Base-by-base conservation (phyloP, 2,113 vertebrate species). In the Kryptolebias marmoratus region DNA sequence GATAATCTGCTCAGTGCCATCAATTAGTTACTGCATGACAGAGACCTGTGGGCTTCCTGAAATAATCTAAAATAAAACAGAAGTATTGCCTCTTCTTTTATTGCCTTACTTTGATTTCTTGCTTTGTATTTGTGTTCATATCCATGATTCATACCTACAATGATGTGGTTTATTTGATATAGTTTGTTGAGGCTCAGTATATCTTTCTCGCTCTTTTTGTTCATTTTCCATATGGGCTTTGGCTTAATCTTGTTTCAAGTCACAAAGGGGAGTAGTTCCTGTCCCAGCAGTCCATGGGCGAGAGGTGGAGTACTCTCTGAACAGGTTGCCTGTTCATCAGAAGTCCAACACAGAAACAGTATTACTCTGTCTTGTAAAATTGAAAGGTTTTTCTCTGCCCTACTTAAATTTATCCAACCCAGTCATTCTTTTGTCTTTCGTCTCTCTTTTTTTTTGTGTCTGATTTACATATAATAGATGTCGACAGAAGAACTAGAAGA, bases 401-500 rank as follows among this genome's bases (percentile, higher is more conserved):
- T 49, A 72, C 67, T 68, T n/a, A 52, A 52, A 49, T 42, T 11
- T 0, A 9, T 42, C 30, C 32, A 39, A 9, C 30, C 66, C 8
- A 6, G 49, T 64, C 18, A 0, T 57, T 63, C 36, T 28, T 28
- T 49, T 27, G 50, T 49, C 13, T 64, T 31, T 53, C 53, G 2
- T 16, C 48, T 9, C 71, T 22, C 22, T 22, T 6, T 73, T 16
- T 79, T 30, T 69, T 5, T 45, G 6, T 60, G 2, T 73, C 6
- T 67, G 18, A 9, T 70, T 9, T 48, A 3, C 18, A n/a, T 57
- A 2, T 54, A 27, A 11, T 53, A 95, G 94, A 92, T 92, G 91
- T 86, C 87, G 3, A 81, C 82, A 11, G 93, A 94, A 6, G 90
- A 96, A 80, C 89, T 95, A 56, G 94, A 96, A 80, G 45, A 30